Conservation (phyloP, 1,140 invertebrate genomes). For the Hestina assimilis region DNA sequence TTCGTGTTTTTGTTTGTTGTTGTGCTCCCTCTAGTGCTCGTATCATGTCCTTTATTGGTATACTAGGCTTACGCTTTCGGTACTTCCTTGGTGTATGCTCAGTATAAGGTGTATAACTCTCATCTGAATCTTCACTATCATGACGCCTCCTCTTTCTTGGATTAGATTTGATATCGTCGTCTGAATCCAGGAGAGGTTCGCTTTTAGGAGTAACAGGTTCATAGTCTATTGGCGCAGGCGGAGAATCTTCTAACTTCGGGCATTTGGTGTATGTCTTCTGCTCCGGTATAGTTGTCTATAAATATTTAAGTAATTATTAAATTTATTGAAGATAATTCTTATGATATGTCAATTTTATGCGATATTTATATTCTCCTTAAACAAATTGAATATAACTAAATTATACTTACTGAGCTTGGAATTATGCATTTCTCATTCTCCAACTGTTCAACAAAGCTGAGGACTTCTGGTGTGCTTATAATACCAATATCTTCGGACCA, state of each 20-base stretch:
- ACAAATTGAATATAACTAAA: background rate
- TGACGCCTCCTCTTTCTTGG: constrained; percentile 44
- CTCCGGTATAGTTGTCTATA: constrained; percentile 37
- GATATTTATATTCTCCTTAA: background rate
- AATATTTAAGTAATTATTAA: constrained; percentile 23
- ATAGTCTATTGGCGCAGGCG: constrained; percentile 48
- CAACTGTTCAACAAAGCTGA: constrained; percentile 63
- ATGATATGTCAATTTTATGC: background rate
- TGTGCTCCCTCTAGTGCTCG: constrained; percentile 59
- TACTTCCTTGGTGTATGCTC: constrained; percentile 50
- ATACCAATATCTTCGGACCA: background rate
- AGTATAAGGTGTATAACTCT: constrained; percentile 58
- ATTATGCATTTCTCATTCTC: constrained; percentile 57
- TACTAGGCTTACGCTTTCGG: constrained; percentile 53
- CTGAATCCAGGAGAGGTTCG: constrained; percentile 60
- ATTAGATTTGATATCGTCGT: constrained; percentile 46
- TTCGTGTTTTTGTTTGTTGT: constrained; percentile 49
- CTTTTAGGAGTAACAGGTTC: constrained; percentile 62
- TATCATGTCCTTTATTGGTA: constrained; percentile 68
- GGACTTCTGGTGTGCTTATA: constrained; percentile 64
- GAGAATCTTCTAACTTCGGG: constrained; percentile 38
- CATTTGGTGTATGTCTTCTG: constrained; percentile 29
- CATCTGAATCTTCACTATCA: constrained; percentile 68
- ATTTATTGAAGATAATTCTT: background rate
- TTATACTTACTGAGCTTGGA: constrained; percentile 38